Evolutionary conservation across 2,797 vertebrate species (phyloP), one percentile per base, ranked within the genome.

Genomic region (Brachymystax lenok): DNA sequence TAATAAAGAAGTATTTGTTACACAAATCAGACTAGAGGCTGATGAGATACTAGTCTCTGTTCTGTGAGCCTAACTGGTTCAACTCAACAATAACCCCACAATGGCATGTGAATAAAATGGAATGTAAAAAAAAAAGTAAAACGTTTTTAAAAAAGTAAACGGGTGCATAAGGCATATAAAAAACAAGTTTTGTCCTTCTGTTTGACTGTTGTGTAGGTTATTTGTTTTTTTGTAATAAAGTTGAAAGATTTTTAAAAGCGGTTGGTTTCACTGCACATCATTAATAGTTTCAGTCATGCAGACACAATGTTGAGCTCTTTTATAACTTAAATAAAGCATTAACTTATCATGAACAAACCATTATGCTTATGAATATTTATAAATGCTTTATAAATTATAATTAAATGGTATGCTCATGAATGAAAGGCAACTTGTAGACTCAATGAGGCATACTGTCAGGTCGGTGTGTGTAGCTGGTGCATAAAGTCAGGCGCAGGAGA

Each of bases 151-250:
- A 85, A 76, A 50, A 78, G 81, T 77, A 71, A 61, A 82, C 21
- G 64, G 40, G 78, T 83, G 82, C 87, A 85, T 3, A 82, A 85
- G 77, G 71, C 79, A 80, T 84, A 68, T 74, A n/a, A 84, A 80
- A 83, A 79, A 79, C 77, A 88, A 30, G 52, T 84, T 74, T 66
- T 74, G 64, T 72, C 63, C 77, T 83, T 75, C 71, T 80, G 77
- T 79, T 83, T 46, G 10, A 40, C 40, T 84, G 74, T 74, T 21
- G 63, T 79, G 73, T 73, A 14, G 82, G 76, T 69, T 71, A 13
- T 63, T 89, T 93, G 17, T 69, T 89, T 93, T 93, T 94, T 94
- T 88, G 86, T 93, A 94, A 94, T 94, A 93, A 93, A 92, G 24
- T 82, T 51, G 83, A 50, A 89, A 83, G 86, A 72, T 35, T 77